These are phyloP conservation scores for Ceraclea dissimilis DNA, from an alignment of 2,888 invertebrate species.

Conservation along the genomic window DNA sequence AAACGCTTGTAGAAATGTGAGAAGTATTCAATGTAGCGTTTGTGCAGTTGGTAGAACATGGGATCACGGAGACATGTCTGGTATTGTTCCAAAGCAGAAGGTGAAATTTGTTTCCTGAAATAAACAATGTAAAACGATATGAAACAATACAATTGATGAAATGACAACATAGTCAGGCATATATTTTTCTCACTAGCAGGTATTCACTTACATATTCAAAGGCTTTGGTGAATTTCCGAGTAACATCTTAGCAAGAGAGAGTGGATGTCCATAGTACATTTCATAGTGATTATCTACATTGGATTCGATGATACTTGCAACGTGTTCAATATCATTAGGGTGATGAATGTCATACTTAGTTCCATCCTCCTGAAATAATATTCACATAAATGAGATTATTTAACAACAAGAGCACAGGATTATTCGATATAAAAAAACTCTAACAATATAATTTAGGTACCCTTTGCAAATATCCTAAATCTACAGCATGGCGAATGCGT, in stretches of 20 bases:
- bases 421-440: neutral
- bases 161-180: neutral
- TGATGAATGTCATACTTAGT: conserved; percentile 29
- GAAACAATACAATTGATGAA: neutral
- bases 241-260: conserved; percentile 48
- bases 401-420: neutral
- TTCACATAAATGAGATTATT: neutral
- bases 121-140: neutral
- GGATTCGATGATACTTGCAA: conserved; percentile 59
- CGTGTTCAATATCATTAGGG: conserved; percentile 50
- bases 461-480: conserved; percentile 39
- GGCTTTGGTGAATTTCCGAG: conserved; percentile 31
- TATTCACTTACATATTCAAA: conserved; percentile 8
- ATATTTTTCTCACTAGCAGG: neutral
- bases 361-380: conserved; percentile 33
- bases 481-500: conserved; percentile 44
- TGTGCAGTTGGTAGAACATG: conserved; percentile 61
- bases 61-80: conserved; percentile 65
- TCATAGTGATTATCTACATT: conserved; percentile 54
- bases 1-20: conserved; percentile 53
- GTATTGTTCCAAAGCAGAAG: conserved; percentile 54
- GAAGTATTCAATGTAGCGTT: conserved; percentile 51
- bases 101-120: conserved; percentile 39
- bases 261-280: conserved; percentile 52
- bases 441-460: conserved; percentile 22